phyloP scores from a whole-genome alignment of 2,797 vertebrate genomes.

The Numenius phaeopus region DNA sequence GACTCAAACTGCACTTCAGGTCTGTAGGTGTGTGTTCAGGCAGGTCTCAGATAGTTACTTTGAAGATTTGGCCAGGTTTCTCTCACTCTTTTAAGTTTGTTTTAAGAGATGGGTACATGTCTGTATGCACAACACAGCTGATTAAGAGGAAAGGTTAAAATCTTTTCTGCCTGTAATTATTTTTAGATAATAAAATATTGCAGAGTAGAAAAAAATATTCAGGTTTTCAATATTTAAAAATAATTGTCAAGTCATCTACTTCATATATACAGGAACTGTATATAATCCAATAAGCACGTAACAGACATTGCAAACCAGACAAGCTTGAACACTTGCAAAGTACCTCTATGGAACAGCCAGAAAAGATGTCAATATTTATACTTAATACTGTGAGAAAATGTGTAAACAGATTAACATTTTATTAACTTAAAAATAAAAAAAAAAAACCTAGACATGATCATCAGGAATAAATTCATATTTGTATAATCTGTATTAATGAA shows the following conservation, averaged over 20 bases:
- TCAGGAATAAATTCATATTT: not conserved
- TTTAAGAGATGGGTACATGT: not conserved
- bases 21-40: slow-evolving; percentile 56
- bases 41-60: slow-evolving; percentile 44
- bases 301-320: not conserved
- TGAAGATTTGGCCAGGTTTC: slow-evolving; percentile 49
- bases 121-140: not conserved
- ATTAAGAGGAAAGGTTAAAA: slow-evolving; percentile 19
- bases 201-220: not conserved
- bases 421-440: not conserved
- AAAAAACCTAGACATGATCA: not conserved
- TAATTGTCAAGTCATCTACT: not conserved
- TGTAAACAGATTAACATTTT: not conserved
- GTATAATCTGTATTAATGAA: not conserved
- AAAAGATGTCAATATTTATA: not conserved
- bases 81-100: not conserved
- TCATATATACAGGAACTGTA: not conserved
- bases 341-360: not conserved
- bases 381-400: not conserved
- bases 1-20: slow-evolving; percentile 75
- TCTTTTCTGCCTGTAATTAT: not conserved
- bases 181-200: not conserved
- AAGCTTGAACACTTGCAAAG: not conserved
- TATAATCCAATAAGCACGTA: not conserved
- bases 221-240: not conserved